phyloP scores from a whole-genome alignment of 2,888 invertebrate species.

The Mythimna vitellina region DNA sequence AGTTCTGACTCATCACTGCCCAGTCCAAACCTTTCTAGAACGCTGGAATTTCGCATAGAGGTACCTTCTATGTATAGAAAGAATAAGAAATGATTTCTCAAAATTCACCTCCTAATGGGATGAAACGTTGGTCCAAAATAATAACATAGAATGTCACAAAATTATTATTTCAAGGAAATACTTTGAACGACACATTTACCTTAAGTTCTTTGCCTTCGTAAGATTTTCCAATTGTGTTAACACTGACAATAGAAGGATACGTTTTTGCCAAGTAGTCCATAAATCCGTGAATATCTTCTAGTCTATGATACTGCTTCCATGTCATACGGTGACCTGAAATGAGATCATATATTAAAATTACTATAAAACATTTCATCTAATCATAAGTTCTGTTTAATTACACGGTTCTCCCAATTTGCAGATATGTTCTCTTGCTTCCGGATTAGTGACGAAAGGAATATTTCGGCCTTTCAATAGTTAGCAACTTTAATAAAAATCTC shows the following conservation, averaged over 20 bases:
- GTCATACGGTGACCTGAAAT: conserved; percentile 91
- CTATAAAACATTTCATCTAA: conserved; percentile 3
- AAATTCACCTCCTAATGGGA: too few species aligned
- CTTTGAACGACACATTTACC: conserved; percentile 77
- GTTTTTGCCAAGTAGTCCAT: conserved; percentile 94
- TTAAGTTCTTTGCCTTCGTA: conserved; percentile 94
- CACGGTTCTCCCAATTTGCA: conserved; percentile 11
- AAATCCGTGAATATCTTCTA: conserved; percentile 94
- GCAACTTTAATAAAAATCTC: conserved; percentile 23
- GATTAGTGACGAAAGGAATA: conserved; percentile 54
- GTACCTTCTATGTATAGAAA: too few species aligned
- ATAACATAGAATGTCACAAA: not conserved
- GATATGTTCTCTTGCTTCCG: conserved; percentile 21
- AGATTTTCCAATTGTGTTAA: conserved; percentile 94
- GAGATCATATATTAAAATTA: conserved; percentile 3
- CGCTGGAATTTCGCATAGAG: too few species aligned
- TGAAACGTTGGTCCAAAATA: too few species aligned
- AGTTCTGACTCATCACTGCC: too few species aligned
- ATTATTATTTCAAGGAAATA: not conserved
- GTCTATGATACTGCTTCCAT: conserved; percentile 95
- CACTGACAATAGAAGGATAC: conserved; percentile 93
- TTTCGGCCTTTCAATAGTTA: conserved; percentile 35
- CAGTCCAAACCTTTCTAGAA: too few species aligned
- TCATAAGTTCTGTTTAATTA: conserved; percentile 37
- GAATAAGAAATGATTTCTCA: too few species aligned